Evolutionary conservation across 2,888 invertebrate species (phyloP), one percentile per base, ranked within the genome.

Genomic region (Trilocha varians): DNA sequence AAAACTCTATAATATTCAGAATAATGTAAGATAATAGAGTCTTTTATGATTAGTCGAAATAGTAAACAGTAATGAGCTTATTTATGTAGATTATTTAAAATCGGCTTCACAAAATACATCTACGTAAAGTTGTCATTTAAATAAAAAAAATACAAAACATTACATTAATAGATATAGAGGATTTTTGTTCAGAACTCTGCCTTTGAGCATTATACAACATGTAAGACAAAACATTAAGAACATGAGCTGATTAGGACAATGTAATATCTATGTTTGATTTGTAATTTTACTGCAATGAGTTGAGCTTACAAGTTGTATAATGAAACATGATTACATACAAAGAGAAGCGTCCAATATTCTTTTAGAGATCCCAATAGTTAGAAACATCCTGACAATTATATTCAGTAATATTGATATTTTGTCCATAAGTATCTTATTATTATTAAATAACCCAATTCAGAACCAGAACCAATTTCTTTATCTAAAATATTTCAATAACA

Each of bases 291-390:
- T 25, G 11, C 6, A 25, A 11, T 25, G 25, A 25, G 25, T 25
- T 25, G 25, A 43, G 38, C 34, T 42, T 38, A 38, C 32, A 38
- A 32, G 35, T 42, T 42, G 38, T 42, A 38, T 38, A 18, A 34
- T 38, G 14, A 25, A 46, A 50, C 58, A 57, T 56, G 58, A 58
- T 48, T 55, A 48, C 59, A 62, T 55, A 63, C 45, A 56, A 25
- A 11, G 25, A 25, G 25, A 11, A 4, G 25, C 25, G 25, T 25
- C 25, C 5, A 25, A n/a, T n/a, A n/a, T n/a, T n/a, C n/a, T n/a
- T n/a, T n/a, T n/a, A n/a, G n/a, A n/a, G n/a, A n/a, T n/a, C n/a
- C n/a, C n/a, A n/a, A n/a, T n/a, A n/a, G n/a, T n/a, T n/a, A n/a
- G n/a, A n/a, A n/a, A n/a, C n/a, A n/a, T n/a, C n/a, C n/a, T n/a